A percentile compares a stretch with the other conserved stretches of the same genome.
Evolutionary conservation across 2,113 vertebrate species (phyloP).

Genomic region (Cardinalis cardinalis): DNA sequence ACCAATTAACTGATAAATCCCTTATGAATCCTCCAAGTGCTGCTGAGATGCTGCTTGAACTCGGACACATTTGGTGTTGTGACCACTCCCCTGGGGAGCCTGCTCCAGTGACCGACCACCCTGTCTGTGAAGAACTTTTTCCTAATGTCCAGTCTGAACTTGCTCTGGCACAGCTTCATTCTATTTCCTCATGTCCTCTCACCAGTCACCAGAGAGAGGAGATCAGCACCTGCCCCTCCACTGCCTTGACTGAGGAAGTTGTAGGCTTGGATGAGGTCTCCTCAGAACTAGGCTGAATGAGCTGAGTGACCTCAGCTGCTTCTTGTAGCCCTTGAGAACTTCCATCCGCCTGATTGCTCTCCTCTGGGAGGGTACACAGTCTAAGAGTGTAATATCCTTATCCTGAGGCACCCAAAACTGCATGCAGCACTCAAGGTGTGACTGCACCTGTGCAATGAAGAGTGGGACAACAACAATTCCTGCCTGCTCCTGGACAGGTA

Average conservation of each 20-base stretch:
- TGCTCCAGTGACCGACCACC: fast-evolving
- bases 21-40: neutral
- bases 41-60: neutral
- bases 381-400: neutral
- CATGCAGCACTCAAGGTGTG: fast-evolving
- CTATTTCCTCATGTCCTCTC: fast-evolving
- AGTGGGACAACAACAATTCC: neutral
- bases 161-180: neutral
- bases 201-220: neutral
- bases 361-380: neutral
- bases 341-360: neutral
- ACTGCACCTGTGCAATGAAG: fast-evolving
- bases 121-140: neutral
- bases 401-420: neutral
- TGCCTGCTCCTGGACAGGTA: neutral
- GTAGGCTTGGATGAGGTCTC: neutral
- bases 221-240: neutral
- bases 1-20: neutral
- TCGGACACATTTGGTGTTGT: neutral
- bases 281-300: neutral
- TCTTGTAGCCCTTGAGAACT: neutral
- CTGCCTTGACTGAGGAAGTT: fast-evolving
- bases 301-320: neutral
- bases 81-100: neutral
- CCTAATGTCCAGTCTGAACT: neutral